A percentile compares a stretch with the other conserved stretches of the same genome.
Evolutionary conservation across 1,140 invertebrate genomes (phyloP).

Genomic region (Muscidifurax raptorellus): DNA sequence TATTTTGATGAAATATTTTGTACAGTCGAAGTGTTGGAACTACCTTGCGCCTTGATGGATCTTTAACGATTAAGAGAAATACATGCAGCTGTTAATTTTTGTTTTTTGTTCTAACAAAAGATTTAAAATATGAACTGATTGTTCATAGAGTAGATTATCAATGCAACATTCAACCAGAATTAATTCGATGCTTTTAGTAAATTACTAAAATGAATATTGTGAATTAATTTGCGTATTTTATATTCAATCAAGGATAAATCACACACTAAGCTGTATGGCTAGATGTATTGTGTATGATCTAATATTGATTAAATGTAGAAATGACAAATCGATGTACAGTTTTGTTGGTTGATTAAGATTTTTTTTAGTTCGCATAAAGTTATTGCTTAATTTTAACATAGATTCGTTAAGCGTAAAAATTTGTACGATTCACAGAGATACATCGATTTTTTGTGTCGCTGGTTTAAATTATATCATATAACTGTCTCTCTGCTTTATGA

Average conservation of each 20-base stretch:
- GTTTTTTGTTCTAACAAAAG: neutral
- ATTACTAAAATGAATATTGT: neutral
- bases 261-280: neutral
- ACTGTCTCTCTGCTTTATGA: neutral
- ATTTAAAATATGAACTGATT: slow-evolving; percentile 27
- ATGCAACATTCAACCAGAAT: neutral
- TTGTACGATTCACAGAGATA: neutral
- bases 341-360: neutral
- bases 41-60: slow-evolving; percentile 33
- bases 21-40: slow-evolving; percentile 16
- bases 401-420: neutral
- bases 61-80: slow-evolving; percentile 14
- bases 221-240: neutral
- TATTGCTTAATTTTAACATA: slow-evolving; percentile 9
- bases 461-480: neutral
- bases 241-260: neutral
- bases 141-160: neutral
- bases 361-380: slow-evolving; percentile 4
- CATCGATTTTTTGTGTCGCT: neutral
- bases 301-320: neutral
- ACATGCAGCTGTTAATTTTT: slow-evolving; percentile 23
- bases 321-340: slow-evolving; percentile 7
- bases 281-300: neutral
- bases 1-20: slow-evolving; percentile 43
- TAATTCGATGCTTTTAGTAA: slow-evolving; percentile 12